phyloP scores from a whole-genome alignment of 2,888 invertebrate species.

The Deroplatys truncata region DNA sequence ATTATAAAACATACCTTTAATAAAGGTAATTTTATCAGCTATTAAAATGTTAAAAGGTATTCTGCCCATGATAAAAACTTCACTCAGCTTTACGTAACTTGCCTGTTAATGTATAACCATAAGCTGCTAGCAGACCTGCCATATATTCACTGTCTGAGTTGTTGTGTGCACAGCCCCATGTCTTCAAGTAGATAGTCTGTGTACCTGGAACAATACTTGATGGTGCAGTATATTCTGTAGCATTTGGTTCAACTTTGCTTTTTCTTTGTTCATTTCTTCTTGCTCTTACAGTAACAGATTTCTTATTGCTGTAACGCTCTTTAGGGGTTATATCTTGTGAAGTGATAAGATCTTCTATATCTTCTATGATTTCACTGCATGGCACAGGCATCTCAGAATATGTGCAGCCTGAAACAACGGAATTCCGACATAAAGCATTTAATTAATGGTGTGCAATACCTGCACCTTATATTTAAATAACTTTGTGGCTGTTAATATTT shows the following conservation, averaged over 20 bases:
- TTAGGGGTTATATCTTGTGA: constrained; percentile 76
- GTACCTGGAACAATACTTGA: constrained; percentile 60
- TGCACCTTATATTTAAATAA: no score
- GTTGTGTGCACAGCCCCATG: constrained; percentile 98
- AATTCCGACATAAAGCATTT: no score
- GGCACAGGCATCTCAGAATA: constrained; percentile 49
- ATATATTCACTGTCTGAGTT: constrained; percentile 98
- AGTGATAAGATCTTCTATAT: constrained; percentile 81
- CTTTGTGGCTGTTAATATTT: no score
- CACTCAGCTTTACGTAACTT: background rate
- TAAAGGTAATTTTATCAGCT: no score
- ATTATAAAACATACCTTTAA: no score
- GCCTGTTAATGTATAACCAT: constrained; percentile 78
- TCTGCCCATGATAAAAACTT: no score
- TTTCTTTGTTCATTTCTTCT: constrained; percentile 47
- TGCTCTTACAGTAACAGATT: constrained; percentile 63
- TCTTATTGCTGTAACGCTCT: constrained; percentile 68
- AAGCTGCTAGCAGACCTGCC: constrained; percentile 88
- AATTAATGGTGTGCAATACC: no score
- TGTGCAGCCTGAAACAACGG: background rate
- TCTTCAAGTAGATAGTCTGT: constrained; percentile 76
- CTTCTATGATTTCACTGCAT: constrained; percentile 68
- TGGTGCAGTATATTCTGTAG: constrained; percentile 26
- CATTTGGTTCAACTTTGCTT: constrained; percentile 35
- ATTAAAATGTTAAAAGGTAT: no score